A percentile compares a stretch with the other conserved stretches of the same genome.
phyloP scores from a whole-genome alignment of 2,113 vertebrate genomes.

The Myotis brandtii region DNA sequence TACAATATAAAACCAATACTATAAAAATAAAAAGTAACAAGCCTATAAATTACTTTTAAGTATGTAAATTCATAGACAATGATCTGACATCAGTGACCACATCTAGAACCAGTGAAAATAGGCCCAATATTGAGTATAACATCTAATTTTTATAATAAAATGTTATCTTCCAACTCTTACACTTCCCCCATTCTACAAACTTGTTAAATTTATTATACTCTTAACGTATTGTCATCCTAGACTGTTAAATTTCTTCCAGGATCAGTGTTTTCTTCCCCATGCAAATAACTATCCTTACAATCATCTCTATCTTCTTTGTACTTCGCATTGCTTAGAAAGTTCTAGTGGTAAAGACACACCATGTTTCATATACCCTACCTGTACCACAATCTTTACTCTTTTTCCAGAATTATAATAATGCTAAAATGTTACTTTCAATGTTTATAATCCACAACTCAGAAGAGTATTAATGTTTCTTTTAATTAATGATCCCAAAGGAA shows the following conservation, averaged over 20 bases:
- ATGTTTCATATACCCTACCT: not conserved
- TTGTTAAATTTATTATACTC: not conserved
- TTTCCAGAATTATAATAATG: not conserved
- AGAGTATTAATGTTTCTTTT: not conserved
- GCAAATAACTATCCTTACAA: not conserved
- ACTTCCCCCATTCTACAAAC: not conserved
- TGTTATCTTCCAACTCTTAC: not conserved
- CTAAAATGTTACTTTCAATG: not conserved
- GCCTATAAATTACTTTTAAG: not conserved
- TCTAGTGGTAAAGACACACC: not conserved
- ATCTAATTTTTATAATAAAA: not conserved
- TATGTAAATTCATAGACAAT: not conserved
- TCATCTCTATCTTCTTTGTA: not conserved
- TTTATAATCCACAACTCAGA: not conserved
- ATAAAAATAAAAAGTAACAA: not conserved
- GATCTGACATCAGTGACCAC: not conserved
- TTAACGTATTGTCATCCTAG: not conserved
- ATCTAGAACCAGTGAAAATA: not conserved
- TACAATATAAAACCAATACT: not conserved
- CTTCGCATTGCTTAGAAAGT: not conserved
- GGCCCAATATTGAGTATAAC: not conserved
- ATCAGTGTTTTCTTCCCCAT: not conserved
- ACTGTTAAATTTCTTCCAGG: not conserved
- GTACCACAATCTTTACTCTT: not conserved
- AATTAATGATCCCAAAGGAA: not conserved